Evolutionary conservation across 2,888 invertebrate genomes (phyloP).

Genomic region (Automeris io): DNA sequence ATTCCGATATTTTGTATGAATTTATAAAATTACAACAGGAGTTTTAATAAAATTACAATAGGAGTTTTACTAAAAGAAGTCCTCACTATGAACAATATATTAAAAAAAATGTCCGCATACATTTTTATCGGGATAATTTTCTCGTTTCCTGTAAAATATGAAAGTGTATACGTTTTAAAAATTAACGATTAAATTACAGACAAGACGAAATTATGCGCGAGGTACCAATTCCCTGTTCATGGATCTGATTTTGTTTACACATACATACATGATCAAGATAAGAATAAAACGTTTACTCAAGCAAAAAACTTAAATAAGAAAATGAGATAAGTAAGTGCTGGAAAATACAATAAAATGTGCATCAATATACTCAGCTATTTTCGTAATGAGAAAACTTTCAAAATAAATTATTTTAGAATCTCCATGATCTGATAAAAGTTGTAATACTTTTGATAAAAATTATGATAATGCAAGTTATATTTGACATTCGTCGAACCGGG

Average conservation of each 20-base stretch:
- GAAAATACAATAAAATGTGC: conserved; percentile 7
- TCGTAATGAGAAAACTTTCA: conserved; percentile 18
- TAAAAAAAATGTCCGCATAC: too few species aligned
- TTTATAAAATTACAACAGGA: too few species aligned
- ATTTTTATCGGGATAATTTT: too few species aligned
- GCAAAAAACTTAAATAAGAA: conserved; percentile 12
- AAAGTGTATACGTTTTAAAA: too few species aligned
- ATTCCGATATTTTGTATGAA: too few species aligned
- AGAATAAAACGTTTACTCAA: background rate
- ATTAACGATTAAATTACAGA: too few species aligned
- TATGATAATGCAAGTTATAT: too few species aligned
- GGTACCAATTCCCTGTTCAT: background rate
- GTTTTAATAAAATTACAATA: too few species aligned
- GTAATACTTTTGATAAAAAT: background rate
- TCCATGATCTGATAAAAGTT: background rate
- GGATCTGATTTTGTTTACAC: background rate
- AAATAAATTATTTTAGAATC: background rate
- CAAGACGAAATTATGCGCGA: background rate
- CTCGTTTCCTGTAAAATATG: too few species aligned
- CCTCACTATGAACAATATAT: too few species aligned
- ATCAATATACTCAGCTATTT: conserved; percentile 17
- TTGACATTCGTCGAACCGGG: too few species aligned
- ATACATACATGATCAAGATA: background rate
- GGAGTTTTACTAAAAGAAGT: too few species aligned
- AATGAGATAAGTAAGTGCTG: background rate